A percentile compares a stretch with the other conserved stretches of the same genome.
Conservation (phyloP, 2,888 invertebrate genomes). For the Ferrisia virgata region DNA sequence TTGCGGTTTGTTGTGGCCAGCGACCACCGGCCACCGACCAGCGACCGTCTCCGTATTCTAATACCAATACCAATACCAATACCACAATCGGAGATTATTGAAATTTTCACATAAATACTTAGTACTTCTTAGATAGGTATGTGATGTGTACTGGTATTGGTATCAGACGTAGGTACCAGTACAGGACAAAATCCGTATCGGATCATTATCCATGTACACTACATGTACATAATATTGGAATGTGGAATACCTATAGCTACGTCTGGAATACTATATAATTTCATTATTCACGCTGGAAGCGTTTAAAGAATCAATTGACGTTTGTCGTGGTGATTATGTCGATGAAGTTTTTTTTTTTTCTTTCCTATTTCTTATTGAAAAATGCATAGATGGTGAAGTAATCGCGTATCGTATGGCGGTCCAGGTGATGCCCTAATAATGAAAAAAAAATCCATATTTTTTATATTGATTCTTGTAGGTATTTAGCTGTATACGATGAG, state of each 20-base stretch:
- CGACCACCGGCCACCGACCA: background rate
- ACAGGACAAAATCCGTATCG: background rate
- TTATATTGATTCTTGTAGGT: background rate
- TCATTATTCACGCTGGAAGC: slow-evolving; percentile 24
- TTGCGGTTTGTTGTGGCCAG: background rate
- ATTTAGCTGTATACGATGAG: too few relatives aligned
- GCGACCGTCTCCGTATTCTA: too few relatives aligned
- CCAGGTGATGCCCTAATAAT: background rate
- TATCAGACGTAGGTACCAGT: too few relatives aligned
- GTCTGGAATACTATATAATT: background rate
- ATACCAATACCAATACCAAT: too few relatives aligned
- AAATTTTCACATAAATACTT: background rate
- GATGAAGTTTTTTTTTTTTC: background rate
- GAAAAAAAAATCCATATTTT: slow-evolving; percentile 4
- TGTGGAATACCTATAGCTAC: slow-evolving; percentile 11
- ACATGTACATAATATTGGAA: too few relatives aligned
- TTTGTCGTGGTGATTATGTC: slow-evolving; percentile 16
- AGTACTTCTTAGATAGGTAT: too few relatives aligned
- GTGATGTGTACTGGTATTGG: too few relatives aligned
- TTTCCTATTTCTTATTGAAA: background rate
- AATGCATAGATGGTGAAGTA: background rate
- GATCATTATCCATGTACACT: background rate
- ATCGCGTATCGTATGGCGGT: too few relatives aligned
- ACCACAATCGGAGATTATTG: background rate
- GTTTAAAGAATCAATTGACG: slow-evolving; percentile 30